phyloP scores from a whole-genome alignment of 1,140 invertebrate species.

The Magallana angulata region DNA sequence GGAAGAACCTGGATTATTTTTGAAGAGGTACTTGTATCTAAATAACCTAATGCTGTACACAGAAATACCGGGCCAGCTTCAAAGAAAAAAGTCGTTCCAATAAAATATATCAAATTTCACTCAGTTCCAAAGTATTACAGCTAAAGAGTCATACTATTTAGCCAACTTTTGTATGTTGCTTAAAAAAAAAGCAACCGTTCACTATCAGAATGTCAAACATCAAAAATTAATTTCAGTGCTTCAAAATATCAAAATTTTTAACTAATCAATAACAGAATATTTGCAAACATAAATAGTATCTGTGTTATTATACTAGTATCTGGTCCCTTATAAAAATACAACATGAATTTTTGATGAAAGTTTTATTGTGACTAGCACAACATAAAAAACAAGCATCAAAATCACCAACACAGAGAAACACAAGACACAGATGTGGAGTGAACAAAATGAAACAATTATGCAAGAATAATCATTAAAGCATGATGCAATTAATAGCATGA shows the following conservation, averaged over 20 bases:
- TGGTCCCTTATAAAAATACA: neutral
- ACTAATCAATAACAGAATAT: too few relatives aligned
- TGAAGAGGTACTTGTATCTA: neutral
- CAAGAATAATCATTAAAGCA: neutral
- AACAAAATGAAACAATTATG: neutral
- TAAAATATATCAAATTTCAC: neutral
- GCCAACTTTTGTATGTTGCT: too few relatives aligned
- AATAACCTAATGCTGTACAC: conserved; percentile 1
- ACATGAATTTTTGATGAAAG: neutral
- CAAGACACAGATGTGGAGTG: neutral
- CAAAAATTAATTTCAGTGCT: too few relatives aligned
- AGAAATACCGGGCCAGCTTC: neutral
- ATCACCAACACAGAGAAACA: neutral
- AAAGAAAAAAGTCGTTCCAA: neutral
- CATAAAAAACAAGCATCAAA: neutral
- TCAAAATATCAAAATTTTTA: too few relatives aligned
- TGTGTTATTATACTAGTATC: too few relatives aligned
- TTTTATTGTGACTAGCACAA: neutral
- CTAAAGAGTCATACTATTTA: too few relatives aligned
- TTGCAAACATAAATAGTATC: too few relatives aligned
- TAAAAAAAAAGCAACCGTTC: too few relatives aligned
- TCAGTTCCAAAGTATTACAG: neutral
- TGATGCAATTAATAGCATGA: neutral
- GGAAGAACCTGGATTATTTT: conserved; percentile 29
- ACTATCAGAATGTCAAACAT: too few relatives aligned